Base-by-base conservation (phyloP, 1,140 invertebrate genomes). In the Bombus difficillimus region DNA sequence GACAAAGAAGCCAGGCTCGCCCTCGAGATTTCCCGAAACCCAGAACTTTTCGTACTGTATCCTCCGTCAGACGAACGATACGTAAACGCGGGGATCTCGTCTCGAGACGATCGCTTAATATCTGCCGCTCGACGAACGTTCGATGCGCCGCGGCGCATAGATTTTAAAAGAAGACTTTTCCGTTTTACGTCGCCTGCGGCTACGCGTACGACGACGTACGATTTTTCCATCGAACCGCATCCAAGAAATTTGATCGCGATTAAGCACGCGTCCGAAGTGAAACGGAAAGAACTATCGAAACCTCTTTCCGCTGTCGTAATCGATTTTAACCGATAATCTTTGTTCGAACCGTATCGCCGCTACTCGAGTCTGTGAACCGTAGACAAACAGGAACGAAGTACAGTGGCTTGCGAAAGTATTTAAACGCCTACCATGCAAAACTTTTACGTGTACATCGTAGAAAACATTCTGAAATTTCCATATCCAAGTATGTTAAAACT, bases 241-340 rank as follows among this genome's bases (percentile, higher is more conserved):
- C 57, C 28, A 8, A 37, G 41, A 22, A 37, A 80, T 80, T 47
- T 41, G 13, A 53, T 37, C 62, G n/a, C 22, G 28, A 28, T 62
- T 62, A 62, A n/a, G 28, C 59, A 62, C 59, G 59, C 59, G 59
- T n/a, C 10, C 59, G 12, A 62, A n/a, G 32, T 1, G 12, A 13
- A 3, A 22, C 9, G 18, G 3, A 28, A n/a, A 18, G 32, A 25
- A 18, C 22, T 9, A 22, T 66, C 6, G 62, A 34, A 62, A 53
- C 39, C 15, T 18, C 47, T 6, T 41, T 34, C n/a, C 8, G 18
- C 32, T 22, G n/a, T 34, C 25, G 22, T 82, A 25, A 75, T 75
- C 81, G 81, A 66, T 66, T 66, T 62, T 74, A 64, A 66, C 57
- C 80, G 80, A 82, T 71, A 66, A 74, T 82, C 71, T 53, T n/a